Evolutionary conservation across 2,113 vertebrate species (phyloP).

Genomic region (Pteronura brasiliensis): DNA sequence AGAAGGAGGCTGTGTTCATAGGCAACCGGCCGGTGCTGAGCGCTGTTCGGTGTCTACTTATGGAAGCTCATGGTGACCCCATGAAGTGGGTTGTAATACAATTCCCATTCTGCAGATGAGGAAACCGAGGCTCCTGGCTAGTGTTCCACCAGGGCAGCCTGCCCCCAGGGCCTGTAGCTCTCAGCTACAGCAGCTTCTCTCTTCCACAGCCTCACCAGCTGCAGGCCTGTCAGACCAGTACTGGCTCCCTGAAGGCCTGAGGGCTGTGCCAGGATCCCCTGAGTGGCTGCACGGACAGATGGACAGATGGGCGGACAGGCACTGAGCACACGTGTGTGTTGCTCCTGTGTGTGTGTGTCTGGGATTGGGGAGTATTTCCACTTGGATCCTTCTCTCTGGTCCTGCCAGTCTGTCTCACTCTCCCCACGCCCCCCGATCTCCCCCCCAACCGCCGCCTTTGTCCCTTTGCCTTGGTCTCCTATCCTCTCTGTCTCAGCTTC

Average conservation of each 20-base stretch:
- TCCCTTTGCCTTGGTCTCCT: neutral
- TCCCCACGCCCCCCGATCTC: too few species aligned
- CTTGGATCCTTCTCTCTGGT: neutral
- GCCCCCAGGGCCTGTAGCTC: neutral
- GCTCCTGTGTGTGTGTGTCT: rapidly evolving
- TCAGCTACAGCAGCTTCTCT: too few species aligned
- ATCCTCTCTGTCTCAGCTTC: neutral
- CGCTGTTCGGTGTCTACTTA: neutral
- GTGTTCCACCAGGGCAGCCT: neutral
- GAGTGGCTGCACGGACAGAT: rapidly evolving
- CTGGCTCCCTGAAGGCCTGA: neutral
- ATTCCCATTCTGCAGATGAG: neutral
- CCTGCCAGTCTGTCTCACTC: neutral
- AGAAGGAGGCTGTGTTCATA: rapidly evolving
- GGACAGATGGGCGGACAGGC: neutral
- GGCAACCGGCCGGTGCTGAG: too few species aligned
- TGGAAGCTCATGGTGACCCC: rapidly evolving
- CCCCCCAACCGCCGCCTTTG: neutral
- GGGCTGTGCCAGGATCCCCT: neutral
- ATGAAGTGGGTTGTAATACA: too few species aligned
- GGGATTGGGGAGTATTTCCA: neutral
- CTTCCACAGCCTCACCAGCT: rapidly evolving
- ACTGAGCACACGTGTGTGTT: rapidly evolving
- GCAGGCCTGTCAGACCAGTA: rapidly evolving
- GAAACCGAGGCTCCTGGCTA: neutral